Evolutionary conservation across 2,113 vertebrate genomes (phyloP).

Genomic region (Boulengeromyrus knoepffleri): DNA sequence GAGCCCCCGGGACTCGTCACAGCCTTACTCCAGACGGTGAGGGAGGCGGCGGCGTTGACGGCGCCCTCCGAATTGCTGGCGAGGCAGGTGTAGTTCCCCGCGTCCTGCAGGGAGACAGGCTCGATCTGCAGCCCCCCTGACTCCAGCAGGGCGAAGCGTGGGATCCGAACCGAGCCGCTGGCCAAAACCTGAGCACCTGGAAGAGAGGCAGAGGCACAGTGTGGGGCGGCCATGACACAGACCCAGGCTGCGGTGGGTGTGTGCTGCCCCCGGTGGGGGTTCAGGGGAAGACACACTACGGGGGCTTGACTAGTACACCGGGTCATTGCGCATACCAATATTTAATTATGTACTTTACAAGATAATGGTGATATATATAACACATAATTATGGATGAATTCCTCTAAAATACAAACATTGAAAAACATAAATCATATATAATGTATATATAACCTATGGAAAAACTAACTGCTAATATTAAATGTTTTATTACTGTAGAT

Average conservation of each 20-base stretch:
- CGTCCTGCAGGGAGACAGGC: conserved; percentile 74
- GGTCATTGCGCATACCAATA: background rate
- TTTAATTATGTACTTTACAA: background rate
- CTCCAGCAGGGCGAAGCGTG: conserved; percentile 77
- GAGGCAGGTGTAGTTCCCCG: conserved; percentile 79
- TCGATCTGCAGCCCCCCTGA: conserved; percentile 79
- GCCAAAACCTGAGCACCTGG: conserved; percentile 76
- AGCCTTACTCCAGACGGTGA: conserved; percentile 88
- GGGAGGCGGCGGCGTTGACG: conserved; percentile 64
- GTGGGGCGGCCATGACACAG: background rate
- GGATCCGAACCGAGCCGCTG: conserved; percentile 78
- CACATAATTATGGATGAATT: background rate
- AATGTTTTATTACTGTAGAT: background rate
- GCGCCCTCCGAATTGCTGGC: conserved; percentile 71
- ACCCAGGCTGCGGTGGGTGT: background rate
- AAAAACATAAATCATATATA: background rate
- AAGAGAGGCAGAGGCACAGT: conserved; percentile 26
- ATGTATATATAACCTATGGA: background rate
- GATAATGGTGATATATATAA: background rate
- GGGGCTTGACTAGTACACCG: background rate
- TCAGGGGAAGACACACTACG: background rate
- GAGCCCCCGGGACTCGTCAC: background rate
- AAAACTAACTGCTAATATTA: background rate
- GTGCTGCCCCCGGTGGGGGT: conserved; percentile 10
- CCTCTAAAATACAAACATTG: background rate